Base-by-base conservation (phyloP, 30 jellyfish, hydroid and myxozoan genomes). In the Aurelia aurita region DNA sequence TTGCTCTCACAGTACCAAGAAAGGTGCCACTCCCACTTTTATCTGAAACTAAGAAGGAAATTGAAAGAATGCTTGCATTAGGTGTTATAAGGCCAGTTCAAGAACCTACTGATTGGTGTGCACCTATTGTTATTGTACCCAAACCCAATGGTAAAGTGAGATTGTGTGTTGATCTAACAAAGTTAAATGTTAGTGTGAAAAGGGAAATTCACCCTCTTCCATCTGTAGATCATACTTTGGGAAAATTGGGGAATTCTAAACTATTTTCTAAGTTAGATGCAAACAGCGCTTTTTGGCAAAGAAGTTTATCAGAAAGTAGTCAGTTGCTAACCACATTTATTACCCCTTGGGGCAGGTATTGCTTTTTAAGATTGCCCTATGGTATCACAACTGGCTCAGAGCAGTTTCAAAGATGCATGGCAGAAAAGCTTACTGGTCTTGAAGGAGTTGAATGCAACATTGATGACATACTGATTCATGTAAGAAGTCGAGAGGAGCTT, bases 221-320 rank as follows among this genome's bases (percentile, higher is more conserved):
- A 31, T 45, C 80, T 62, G 85, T 70, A 19, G 90, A 68, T 13
- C 58, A 67, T 19, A 71, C 83, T 26, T 39, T 46, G 6, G 2
- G 46, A 34, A 34, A 34, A 34, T 34, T 34, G 46, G 46, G 46
- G 7, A 34, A 61, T 57, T 95, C 77, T 18, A 58, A 55, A 25
- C 43, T 79, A 7, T 77, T 88, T 58, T 35, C 89, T 21, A 88
- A 79, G 34, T 77, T 88, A 5, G 97, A 88, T 26, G 97, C 90
- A 27, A 88, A 80, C 65, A 32, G 81, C 12, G 97, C 90, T 21
- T 88, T 77, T 70, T 88, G 97, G 97, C 93, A 88, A 79, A 25
- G 71, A 51, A 45, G 67, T 14, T 64, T 80, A 44, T 85, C 80
- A 28, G 72, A 80, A 63, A 93, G 74, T 20, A 39, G 77, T n/a